A percentile compares a stretch with the other conserved stretches of the same genome.
Evolutionary conservation across 2,888 invertebrate species (phyloP).

Genomic region (Dusona sp.): DNA sequence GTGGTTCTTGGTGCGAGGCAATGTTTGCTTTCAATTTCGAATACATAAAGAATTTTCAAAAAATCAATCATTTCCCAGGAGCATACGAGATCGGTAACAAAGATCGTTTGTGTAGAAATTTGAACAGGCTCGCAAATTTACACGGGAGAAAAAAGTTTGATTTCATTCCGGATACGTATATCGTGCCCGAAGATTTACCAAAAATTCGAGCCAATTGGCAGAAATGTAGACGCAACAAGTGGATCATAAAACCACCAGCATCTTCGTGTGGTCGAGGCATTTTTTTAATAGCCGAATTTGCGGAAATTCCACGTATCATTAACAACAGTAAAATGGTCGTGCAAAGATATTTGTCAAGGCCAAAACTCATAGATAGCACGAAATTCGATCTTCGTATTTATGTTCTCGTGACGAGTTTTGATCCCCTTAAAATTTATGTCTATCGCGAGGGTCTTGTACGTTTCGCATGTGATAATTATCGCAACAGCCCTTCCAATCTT

Average conservation of each 20-base stretch:
- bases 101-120: conserved; percentile 95
- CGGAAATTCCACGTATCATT: conserved; percentile 90
- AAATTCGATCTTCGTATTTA: conserved; percentile 99
- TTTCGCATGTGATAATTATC: conserved; percentile 97
- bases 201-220: conserved; percentile 87
- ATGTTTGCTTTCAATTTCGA: conserved; percentile 96
- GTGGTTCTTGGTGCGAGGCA: conserved; percentile 99
- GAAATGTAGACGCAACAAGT: conserved; percentile 86
- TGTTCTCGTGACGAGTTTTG: conserved; percentile 96
- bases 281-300: conserved; percentile 96
- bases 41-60: conserved; percentile 94
- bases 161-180: conserved; percentile 96
- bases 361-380: conserved; percentile 95
- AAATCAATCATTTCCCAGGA: conserved; percentile 99
- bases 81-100: conserved; percentile 99
- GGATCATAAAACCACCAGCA: conserved; percentile 99
- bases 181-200: conserved; percentile 96
- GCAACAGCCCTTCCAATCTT: conserved; percentile 90
- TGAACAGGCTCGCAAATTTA: conserved; percentile 90
- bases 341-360: conserved; percentile 90
- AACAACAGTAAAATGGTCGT: conserved; percentile 91
- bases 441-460: conserved; percentile 98
- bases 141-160: conserved; percentile 94
- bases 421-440: conserved; percentile 96
- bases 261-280: conserved; percentile 98